Percentiles rank a stretch among this genome's conserved stretches.
Conservation (phyloP, 2,888 invertebrate species). For the Drosophila testacea region DNA sequence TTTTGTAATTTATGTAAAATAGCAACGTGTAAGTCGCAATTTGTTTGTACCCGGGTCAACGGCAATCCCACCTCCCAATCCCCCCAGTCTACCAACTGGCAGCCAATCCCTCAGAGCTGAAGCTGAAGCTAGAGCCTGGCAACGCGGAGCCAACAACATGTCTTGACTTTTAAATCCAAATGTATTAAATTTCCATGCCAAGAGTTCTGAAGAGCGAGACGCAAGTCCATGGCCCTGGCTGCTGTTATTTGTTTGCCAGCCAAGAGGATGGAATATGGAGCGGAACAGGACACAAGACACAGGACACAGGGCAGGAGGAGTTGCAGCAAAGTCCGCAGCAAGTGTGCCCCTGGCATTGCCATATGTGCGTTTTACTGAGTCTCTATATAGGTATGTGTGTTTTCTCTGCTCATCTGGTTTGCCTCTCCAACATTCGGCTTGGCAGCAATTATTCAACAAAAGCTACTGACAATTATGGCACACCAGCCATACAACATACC, state of each 20-base stretch:
- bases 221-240: conserved; percentile 38
- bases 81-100: not conserved
- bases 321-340: conserved; percentile 39
- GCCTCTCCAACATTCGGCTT: conserved; percentile 69
- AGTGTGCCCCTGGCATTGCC: conserved; percentile 58
- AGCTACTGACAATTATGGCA: conserved; percentile 80
- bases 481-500: conserved; percentile 65
- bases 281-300: not conserved
- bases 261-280: conserved; percentile 24
- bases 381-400: conserved; percentile 21
- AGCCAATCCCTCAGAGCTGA: conserved; percentile 20
- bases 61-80: not conserved
- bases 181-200: conserved; percentile 76
- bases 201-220: conserved; percentile 59
- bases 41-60: conserved; percentile 72
- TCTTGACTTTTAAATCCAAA: conserved; percentile 80
- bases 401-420: conserved; percentile 57
- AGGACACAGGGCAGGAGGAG: conserved; percentile 1
- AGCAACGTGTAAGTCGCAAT: conserved; percentile 79
- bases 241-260: conserved; percentile 49
- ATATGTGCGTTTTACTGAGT: conserved; percentile 4
- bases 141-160: conserved; percentile 69
- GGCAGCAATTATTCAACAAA: conserved; percentile 80
- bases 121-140: conserved; percentile 42
- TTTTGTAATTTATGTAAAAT: conserved; percentile 78